Percentiles rank a stretch among this genome's conserved stretches.
These are phyloP conservation scores for Drosophila macrospina DNA, from an alignment of 2,888 invertebrate genomes.

Conservation along the genomic window DNA sequence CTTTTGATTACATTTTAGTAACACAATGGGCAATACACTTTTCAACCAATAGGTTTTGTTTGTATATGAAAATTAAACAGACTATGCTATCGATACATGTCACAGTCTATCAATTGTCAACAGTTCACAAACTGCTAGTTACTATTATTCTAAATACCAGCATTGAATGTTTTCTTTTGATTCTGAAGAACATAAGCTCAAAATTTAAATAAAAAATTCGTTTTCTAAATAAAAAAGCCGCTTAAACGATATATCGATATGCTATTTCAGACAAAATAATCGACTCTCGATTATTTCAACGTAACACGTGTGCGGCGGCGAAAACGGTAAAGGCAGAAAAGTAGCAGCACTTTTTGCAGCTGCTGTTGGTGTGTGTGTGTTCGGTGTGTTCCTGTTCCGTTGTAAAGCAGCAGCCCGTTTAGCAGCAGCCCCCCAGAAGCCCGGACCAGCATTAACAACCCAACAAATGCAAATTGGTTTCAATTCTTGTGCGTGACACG, in stretches of 20 bases:
- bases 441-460: conserved; percentile 60
- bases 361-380: conserved; percentile 73
- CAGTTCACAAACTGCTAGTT: background rate
- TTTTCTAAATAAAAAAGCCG: background rate
- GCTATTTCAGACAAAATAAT: conserved; percentile 1
- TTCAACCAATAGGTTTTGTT: background rate
- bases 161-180: background rate
- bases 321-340: conserved; percentile 68
- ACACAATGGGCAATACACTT: no score
- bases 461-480: conserved; percentile 59
- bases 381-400: conserved; percentile 64
- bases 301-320: conserved; percentile 60
- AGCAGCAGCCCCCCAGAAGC: conserved; percentile 54
- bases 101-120: background rate
- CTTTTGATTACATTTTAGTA: no score
- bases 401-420: conserved; percentile 57
- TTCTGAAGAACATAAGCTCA: background rate
- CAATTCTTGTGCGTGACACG: conserved; percentile 55
- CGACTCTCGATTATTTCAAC: conserved; percentile 44
- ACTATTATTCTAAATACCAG: no score
- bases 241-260: conserved; percentile 31
- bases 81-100: conserved; percentile 6
- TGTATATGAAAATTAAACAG: background rate
- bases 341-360: conserved; percentile 71
- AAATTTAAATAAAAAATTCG: background rate